Evolutionary conservation across 2,797 vertebrate species (phyloP).

Genomic region (Acipenser oxyrinchus): DNA sequence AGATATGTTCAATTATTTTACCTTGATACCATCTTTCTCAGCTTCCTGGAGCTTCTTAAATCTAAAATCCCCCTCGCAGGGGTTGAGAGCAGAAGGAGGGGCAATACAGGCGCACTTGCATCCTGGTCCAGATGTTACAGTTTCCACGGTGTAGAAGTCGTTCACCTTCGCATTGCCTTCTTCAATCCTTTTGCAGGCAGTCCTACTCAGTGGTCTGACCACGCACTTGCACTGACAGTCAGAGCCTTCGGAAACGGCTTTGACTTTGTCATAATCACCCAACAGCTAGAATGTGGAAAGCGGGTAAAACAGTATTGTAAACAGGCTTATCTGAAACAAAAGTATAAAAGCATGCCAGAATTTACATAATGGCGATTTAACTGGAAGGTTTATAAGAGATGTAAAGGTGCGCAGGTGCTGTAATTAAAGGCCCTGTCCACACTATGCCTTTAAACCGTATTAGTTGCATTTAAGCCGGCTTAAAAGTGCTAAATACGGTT

Average conservation of each 20-base stretch:
- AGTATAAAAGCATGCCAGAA: neutral
- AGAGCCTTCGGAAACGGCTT: conserved; percentile 87
- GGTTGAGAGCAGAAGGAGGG: conserved; percentile 80
- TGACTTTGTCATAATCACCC: conserved; percentile 95
- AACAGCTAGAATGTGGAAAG: conserved; percentile 73
- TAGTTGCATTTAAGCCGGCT: too few species aligned
- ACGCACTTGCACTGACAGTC: conserved; percentile 94
- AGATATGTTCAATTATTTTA: conserved; percentile 36
- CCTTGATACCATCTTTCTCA: conserved; percentile 76
- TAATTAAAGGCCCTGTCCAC: too few species aligned
- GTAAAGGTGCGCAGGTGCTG: neutral
- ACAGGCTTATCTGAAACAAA: neutral
- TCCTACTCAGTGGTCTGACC: conserved; percentile 81
- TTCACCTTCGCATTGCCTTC: conserved; percentile 58
- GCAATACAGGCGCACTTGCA: conserved; percentile 91
- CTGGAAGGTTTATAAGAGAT: neutral
- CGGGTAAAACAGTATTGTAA: neutral
- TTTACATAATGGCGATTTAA: neutral
- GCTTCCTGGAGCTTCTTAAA: conserved; percentile 76
- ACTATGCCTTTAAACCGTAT: too few species aligned
- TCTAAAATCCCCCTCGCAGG: conserved; percentile 81
- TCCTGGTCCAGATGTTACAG: conserved; percentile 75
- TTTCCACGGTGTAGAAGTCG: conserved; percentile 87
- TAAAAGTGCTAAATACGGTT: too few species aligned
- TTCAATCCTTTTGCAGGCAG: conserved; percentile 72